These are phyloP conservation scores for Microcebus tavaratra DNA, from an alignment of 2,113 vertebrate genomes.

Conservation along the genomic window DNA sequence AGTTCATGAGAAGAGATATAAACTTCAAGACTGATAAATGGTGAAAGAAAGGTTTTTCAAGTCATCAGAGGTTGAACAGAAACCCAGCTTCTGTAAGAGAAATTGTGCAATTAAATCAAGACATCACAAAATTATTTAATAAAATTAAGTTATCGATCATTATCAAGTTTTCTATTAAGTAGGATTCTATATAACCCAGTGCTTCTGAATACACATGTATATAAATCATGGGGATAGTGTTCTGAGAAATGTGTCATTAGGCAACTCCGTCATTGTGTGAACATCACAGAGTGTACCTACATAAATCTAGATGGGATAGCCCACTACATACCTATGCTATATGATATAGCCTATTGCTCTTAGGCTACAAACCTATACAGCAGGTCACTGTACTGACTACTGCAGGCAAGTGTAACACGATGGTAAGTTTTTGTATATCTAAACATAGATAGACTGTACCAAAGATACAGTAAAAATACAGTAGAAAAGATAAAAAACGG, in stretches of 20 bases:
- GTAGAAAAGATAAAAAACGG: neutral
- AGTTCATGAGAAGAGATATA: neutral
- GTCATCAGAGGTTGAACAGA: neutral
- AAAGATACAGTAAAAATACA: neutral
- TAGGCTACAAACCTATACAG: too few relatives aligned
- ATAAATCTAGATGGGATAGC: too few relatives aligned
- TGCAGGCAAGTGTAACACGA: neutral
- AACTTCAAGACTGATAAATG: neutral
- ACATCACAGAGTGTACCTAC: neutral
- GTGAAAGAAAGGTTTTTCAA: neutral
- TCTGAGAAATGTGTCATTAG: too few relatives aligned
- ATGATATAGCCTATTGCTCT: neutral
- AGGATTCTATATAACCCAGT: neutral
- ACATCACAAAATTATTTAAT: neutral
- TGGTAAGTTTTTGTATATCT: neutral
- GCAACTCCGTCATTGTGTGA: neutral
- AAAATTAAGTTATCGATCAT: neutral
- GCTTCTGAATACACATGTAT: neutral
- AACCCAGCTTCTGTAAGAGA: neutral
- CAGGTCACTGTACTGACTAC: neutral
- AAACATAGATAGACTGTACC: neutral
- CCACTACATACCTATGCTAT: too few relatives aligned
- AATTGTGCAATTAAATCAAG: neutral
- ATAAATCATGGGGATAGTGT: neutral
- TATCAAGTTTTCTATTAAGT: neutral